phyloP scores from a whole-genome alignment of 2,888 invertebrate species.

The Leucozona laternaria region DNA sequence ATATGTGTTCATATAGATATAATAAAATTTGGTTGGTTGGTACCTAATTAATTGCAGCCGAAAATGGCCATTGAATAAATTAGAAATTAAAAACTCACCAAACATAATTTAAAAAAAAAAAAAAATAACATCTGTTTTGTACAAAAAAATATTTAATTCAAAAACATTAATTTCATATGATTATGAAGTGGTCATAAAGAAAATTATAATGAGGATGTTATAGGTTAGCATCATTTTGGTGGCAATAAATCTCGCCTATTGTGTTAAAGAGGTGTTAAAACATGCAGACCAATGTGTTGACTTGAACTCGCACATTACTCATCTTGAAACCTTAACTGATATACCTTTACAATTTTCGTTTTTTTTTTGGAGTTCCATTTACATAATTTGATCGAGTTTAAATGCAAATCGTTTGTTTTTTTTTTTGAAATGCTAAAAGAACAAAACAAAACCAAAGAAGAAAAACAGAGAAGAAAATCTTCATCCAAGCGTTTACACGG shows the following conservation, averaged over 20 bases:
- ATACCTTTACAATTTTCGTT: not conserved
- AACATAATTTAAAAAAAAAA: slow-evolving; percentile 3
- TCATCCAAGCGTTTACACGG: slow-evolving; percentile 30
- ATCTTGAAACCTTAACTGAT: slow-evolving; percentile 28
- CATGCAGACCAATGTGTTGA: slow-evolving; percentile 67
- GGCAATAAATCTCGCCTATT: slow-evolving; percentile 66
- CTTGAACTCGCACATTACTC: slow-evolving; percentile 55
- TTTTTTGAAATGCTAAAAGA: slow-evolving; percentile 20
- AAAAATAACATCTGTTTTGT: slow-evolving; percentile 47
- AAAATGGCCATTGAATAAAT: slow-evolving; percentile 53
- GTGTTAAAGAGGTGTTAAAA: slow-evolving; percentile 69
- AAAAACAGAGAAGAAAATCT: not conserved
- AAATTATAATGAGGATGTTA: slow-evolving; percentile 38
- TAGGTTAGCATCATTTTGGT: slow-evolving; percentile 26
- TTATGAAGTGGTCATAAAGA: slow-evolving; percentile 28
- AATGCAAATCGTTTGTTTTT: slow-evolving; percentile 11
- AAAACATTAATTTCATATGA: slow-evolving; percentile 35
- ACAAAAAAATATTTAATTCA: not conserved
- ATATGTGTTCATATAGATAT: slow-evolving; percentile 7
- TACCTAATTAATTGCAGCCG: not conserved
- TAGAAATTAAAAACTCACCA: slow-evolving; percentile 33
- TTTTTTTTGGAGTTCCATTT: slow-evolving; percentile 11
- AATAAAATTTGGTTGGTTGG: not conserved
- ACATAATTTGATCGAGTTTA: slow-evolving; percentile 25
- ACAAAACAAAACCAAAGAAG: not conserved